Conservation (phyloP, 2,113 vertebrate species). For the Piprites chloris region DNA sequence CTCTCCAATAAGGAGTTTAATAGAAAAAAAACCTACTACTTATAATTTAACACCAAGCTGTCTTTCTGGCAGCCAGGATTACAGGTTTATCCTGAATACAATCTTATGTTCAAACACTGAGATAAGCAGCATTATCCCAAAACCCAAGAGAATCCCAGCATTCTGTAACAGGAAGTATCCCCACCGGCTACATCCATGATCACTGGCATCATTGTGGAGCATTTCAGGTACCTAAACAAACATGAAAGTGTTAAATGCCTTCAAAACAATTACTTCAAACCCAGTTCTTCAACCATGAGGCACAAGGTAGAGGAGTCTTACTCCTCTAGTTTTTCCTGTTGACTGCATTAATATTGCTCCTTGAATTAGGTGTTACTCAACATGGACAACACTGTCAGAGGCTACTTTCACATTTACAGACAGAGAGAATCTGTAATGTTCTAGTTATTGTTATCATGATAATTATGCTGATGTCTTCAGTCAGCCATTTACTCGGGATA, state of each 20-base stretch:
- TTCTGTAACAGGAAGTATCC: slow-evolving; percentile 97
- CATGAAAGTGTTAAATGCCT: background rate
- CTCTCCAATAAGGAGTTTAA: background rate
- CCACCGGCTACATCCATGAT: slow-evolving; percentile 94
- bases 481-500: background rate
- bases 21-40: background rate
- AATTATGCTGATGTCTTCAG: background rate
- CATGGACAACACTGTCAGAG: background rate
- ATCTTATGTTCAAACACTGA: slow-evolving; percentile 95
- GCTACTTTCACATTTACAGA: background rate
- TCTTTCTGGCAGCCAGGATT: slow-evolving; percentile 37
- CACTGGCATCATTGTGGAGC: slow-evolving; percentile 94
- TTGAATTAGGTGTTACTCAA: background rate
- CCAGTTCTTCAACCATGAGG: background rate
- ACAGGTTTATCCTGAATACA: slow-evolving; percentile 87
- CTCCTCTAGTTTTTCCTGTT: background rate
- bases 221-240: slow-evolving; percentile 91
- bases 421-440: background rate
- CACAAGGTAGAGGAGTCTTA: background rate
- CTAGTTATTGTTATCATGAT: background rate
- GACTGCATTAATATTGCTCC: background rate
- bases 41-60: slow-evolving; percentile 25
- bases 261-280: background rate
- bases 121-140: slow-evolving; percentile 95
- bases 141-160: slow-evolving; percentile 93